Base-by-base conservation (phyloP, 1,140 invertebrate genomes). In the Drosophila suzukii region DNA sequence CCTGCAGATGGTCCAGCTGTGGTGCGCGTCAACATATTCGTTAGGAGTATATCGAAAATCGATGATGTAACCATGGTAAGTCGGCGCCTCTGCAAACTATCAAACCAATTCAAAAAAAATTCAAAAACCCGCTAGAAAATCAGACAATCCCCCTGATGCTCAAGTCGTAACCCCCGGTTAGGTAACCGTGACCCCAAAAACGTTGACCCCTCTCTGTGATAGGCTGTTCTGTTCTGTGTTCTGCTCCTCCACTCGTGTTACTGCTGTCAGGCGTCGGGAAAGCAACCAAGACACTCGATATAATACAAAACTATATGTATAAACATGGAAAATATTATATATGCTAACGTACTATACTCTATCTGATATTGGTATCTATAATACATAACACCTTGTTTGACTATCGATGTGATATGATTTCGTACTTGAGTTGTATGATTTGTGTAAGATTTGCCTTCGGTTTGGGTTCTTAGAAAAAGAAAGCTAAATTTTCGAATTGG, bases 51-150 rank as follows among this genome's bases (percentile, higher is more conserved):
- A 95, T 97, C 97, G 94, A 98, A 98, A 96, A 98, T 98, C 95
- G 97, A 98, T 96, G 97, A 98, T 95, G 97, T 98, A 94, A 98
- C 97, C 91, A 98, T 98, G 98, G 97, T 98, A 97, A 97, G 97
- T 97, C 59, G 81, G 83, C 75, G 89, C 77, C 58, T 75, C 65
- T 55, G 72, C 47, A 73, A 75, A 51, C 27, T 43, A 59, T 57
- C 36, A 81, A 65, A 75, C 55, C 66, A 66, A n/a, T n/a, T n/a
- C n/a, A n/a, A n/a, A n/a, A 65, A 72, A 65, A 72, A 68, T 34
- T 20, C 11, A 55, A 55, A 50, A 61, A 57, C 36, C 44, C 39
- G 38, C 34, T 53, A 74, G 39, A 59, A 59, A 32, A 4, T 65
- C 66, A 55, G 44, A 66, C 0, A 8, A 36, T 6, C 57, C 61